Evolutionary conservation across 2,888 invertebrate genomes (phyloP), one percentile per base, ranked within the genome.

Genomic region (Brenthis daphne): DNA sequence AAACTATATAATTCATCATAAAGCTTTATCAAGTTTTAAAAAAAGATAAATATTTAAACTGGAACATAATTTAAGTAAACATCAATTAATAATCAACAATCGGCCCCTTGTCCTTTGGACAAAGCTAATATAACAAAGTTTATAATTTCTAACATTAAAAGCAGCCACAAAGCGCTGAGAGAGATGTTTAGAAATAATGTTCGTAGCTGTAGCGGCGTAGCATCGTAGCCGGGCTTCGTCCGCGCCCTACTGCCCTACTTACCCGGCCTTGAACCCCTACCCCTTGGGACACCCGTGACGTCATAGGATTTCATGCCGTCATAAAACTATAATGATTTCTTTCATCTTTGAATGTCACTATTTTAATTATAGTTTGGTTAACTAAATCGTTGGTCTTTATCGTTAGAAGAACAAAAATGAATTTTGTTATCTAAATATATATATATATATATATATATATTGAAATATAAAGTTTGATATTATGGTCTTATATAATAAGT

Each of bases 211-310:
- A 70, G 70, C 57, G 63, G 70, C 73, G 73, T 77, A 76, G 77
- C 74, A 72, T 69, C 72, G 74, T 76, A 74, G 83, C 82, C 81
- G 81, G 77, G 81, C 82, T 82, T 78, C 78, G 81, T 80, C 80
- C 85, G 82, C 85, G 91, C 79, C 86, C 92, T 81, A 90, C 81
- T 92, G 86, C 87, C 92, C 91, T 82, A 90, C 77, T 86, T 92
- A 82, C 77, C 74, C 88, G 90, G 85, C 92, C 92, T 91, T 92
- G 92, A 92, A 91, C 90, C 87, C 81, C 80, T 78, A 82, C 79
- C 82, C 79, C 76, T 74, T 75, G 69, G 70, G 58, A 76, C 76
- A 85, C 89, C 90, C 82, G 87, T 90, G 90, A 90, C 91, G 90
- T 77, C 75, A 77, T 64, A 69, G 69, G 58, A 55, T 60, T 67